Base-by-base conservation (phyloP, 2,797 vertebrate species). In the Alosa sapidissima region DNA sequence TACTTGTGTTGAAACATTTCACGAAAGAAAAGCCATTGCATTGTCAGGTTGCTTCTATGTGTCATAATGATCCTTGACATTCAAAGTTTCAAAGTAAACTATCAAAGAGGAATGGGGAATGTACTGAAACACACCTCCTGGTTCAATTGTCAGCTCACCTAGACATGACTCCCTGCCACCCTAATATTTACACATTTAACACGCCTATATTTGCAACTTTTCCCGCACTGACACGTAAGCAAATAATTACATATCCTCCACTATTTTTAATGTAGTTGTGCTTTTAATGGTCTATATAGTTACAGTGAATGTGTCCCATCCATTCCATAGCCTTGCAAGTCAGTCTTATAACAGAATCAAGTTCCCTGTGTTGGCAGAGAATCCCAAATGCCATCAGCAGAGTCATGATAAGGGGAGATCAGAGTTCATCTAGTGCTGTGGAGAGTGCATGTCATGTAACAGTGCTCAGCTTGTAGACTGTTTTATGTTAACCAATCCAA, bases 51-150 rank as follows among this genome's bases (percentile, higher is more conserved):
- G 2, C 41, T 41, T 41, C 4, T 41, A 41, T 41, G 41, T 41
- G 41, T 41, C 41, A 41, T 2, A 41, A 2, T 41, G 41, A 41
- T 41, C 41, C 41, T 19, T 41, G 0, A 5, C 6, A 36, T 72
- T 72, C 5, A 41, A 13, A 19, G 11, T 5, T 28, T 72, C 11
- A 4, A 78, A 47, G 41, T 41, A 14, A 21, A 68, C 33, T 45
- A 75, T 5, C 16, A 16, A 21, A 19, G 68, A 78, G 9, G 72
- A 78, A 78, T 5, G 13, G 2, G 72, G 41, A 41, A 41, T 41
- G 72, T 78, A 78, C 19, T 8, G 72, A 78, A 78, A 78, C 72
- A 78, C 72, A 13, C 72, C 72, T 78, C 16, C 41, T 19, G 47
- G 21, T 78, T 78, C 16, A 78, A 78, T 78, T 47, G 36, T 78